phyloP scores from a whole-genome alignment of 2,113 vertebrate genomes.

The Pristiophorus japonicus region DNA sequence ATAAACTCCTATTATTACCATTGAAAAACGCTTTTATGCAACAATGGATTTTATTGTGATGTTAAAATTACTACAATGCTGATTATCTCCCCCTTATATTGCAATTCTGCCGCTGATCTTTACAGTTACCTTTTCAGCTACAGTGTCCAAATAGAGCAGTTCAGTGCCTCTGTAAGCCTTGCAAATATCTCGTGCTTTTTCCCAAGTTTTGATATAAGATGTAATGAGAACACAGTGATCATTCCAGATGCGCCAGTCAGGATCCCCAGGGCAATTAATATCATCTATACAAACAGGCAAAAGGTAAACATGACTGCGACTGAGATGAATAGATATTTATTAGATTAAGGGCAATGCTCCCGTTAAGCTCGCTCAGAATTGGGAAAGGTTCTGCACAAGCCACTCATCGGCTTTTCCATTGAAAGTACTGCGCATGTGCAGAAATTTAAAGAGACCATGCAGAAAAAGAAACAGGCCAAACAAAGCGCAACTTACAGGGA shows the following conservation, averaged over 20 bases:
- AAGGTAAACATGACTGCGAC: background rate
- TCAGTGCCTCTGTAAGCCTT: conserved; percentile 11
- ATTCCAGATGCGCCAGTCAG: background rate
- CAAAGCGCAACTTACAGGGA: too few relatives aligned
- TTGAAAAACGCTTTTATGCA: background rate
- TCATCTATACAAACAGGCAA: background rate
- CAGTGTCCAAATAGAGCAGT: background rate
- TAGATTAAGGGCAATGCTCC: background rate
- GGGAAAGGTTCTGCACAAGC: too few relatives aligned
- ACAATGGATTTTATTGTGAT: background rate
- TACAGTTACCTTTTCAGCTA: conserved; percentile 20
- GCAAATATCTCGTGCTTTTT: conserved; percentile 1
- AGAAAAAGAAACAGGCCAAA: too few relatives aligned
- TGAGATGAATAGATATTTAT: background rate
- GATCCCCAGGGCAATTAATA: background rate
- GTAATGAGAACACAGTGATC: background rate
- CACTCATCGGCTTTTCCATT: too few relatives aligned
- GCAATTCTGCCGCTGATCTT: background rate
- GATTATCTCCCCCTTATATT: background rate
- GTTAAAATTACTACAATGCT: background rate
- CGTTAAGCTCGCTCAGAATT: too few relatives aligned
- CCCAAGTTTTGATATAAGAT: conserved; percentile 3
- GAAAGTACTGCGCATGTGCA: too few relatives aligned
- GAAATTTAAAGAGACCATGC: too few relatives aligned
- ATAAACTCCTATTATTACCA: background rate